These are phyloP conservation scores for Axea sp. DNA, from an alignment of 2,888 invertebrate species.

Conservation along the genomic window DNA sequence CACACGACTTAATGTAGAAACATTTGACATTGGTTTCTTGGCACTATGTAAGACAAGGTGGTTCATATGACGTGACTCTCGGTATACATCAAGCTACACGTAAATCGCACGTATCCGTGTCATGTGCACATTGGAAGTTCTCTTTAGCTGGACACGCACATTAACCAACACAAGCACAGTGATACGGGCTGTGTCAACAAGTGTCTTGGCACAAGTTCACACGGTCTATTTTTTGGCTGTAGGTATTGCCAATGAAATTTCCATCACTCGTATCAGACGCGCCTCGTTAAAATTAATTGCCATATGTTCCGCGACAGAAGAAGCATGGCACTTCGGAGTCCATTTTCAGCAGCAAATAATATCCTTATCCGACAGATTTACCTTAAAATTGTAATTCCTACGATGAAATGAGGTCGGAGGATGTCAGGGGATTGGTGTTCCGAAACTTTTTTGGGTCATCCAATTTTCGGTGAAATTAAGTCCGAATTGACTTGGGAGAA, in stretches of 20 bases:
- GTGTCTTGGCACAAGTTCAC: constrained; percentile 64
- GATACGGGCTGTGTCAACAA: constrained; percentile 63
- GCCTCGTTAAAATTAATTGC: constrained; percentile 14
- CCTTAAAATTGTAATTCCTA: constrained; percentile 8
- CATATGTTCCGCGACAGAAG: not conserved
- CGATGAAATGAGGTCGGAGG: constrained; percentile 17
- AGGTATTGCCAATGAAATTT: constrained; percentile 41
- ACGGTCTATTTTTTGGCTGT: constrained; percentile 51
- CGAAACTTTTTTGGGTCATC: constrained; percentile 22
- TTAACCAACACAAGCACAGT: constrained; percentile 35
- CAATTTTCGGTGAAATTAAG: constrained; percentile 13
- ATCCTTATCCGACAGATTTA: constrained; percentile 10
- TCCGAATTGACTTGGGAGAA: not conserved
- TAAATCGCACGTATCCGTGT: constrained; percentile 32
- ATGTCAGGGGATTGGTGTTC: constrained; percentile 7
- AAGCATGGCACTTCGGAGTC: not conserved
- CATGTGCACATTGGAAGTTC: constrained; percentile 27
- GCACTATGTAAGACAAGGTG: constrained; percentile 8
- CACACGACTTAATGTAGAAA: constrained; percentile 2
- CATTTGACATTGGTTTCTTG: constrained; percentile 21
- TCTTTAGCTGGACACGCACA: constrained; percentile 55
- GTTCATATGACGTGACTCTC: constrained; percentile 30
- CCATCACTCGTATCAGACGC: constrained; percentile 5
- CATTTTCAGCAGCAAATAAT: constrained; percentile 3
- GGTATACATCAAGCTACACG: constrained; percentile 1